Percentiles rank a stretch among this genome's conserved stretches.
phyloP scores from a whole-genome alignment of 2,888 invertebrate genomes.

The Agrochola macilenta region DNA sequence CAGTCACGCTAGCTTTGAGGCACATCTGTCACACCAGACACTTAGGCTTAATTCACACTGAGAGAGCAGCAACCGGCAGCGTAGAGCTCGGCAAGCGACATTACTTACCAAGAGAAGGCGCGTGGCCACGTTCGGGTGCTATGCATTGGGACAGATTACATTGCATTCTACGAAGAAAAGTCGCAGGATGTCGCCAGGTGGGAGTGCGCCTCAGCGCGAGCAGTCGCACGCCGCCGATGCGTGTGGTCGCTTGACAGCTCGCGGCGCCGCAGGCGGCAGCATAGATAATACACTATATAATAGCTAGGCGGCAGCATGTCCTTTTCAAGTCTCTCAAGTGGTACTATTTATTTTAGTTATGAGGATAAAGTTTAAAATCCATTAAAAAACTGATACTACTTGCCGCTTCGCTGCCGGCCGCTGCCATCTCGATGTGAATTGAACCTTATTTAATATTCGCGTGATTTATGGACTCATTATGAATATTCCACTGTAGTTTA shows the following conservation, averaged over 20 bases:
- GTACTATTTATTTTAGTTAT: not conserved
- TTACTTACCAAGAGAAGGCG: not conserved
- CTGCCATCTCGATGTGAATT: not conserved
- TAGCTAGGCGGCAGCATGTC: too few relatives aligned
- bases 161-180: not conserved
- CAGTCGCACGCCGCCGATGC: not conserved
- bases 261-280: too few relatives aligned
- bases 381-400: not conserved
- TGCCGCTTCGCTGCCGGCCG: not conserved
- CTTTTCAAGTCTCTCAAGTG: too few relatives aligned
- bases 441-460: constrained; percentile 4
- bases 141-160: not conserved
- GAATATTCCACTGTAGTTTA: constrained; percentile 4
- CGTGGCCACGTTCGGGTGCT: too few relatives aligned
- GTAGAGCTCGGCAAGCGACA: not conserved
- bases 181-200: not conserved
- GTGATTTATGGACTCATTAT: constrained; percentile 10
- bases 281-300: too few relatives aligned
- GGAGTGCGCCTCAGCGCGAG: too few relatives aligned
- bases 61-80: not conserved
- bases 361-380: not conserved
- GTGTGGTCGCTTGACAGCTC: not conserved
- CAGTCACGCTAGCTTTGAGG: not conserved
- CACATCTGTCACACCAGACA: not conserved
- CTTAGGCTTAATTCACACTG: not conserved